A percentile compares a stretch with the other conserved stretches of the same genome.
phyloP scores from a whole-genome alignment of 1,140 invertebrate species.

The Gonioctena quinquepunctata region DNA sequence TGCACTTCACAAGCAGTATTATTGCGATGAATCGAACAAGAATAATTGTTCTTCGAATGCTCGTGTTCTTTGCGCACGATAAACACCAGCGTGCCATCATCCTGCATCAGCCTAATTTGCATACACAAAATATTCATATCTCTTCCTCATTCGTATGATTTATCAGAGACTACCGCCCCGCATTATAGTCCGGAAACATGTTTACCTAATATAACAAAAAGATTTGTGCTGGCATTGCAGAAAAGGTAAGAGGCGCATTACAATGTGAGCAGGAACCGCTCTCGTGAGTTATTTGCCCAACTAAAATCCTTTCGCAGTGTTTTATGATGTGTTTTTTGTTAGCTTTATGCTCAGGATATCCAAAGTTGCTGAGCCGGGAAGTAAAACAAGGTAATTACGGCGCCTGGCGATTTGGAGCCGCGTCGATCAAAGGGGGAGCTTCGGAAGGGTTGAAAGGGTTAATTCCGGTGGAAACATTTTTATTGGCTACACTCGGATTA shows the following conservation, averaged over 20 bases:
- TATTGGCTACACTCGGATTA: too few species aligned
- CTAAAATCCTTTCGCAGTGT: conserved; percentile 10
- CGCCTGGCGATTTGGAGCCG: too few species aligned
- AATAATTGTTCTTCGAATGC: too few species aligned
- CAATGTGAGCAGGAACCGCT: neutral
- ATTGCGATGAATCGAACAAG: too few species aligned
- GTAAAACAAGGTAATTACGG: conserved; percentile 12
- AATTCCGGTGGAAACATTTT: too few species aligned
- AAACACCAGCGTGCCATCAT: too few species aligned
- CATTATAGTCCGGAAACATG: conserved; percentile 3
- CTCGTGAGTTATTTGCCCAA: conserved; percentile 6
- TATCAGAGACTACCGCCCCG: neutral
- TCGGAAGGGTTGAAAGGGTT: too few species aligned
- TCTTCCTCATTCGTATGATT: neutral
- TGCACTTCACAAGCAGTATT: too few species aligned
- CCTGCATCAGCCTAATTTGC: too few species aligned
- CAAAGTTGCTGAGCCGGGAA: conserved; percentile 11
- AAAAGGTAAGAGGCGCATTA: conserved; percentile 9
- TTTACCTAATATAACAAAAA: conserved; percentile 17
- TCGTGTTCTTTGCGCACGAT: too few species aligned
- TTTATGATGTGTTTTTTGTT: conserved; percentile 13
- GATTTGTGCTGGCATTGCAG: conserved; percentile 11
- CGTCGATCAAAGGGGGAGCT: too few species aligned
- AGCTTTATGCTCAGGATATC: neutral
- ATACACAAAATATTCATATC: too few species aligned